Percentiles rank a stretch among this genome's conserved stretches.
These are phyloP conservation scores for Neocrepidodera transversa DNA, from an alignment of 2,888 invertebrate genomes.

Conservation along the genomic window DNA sequence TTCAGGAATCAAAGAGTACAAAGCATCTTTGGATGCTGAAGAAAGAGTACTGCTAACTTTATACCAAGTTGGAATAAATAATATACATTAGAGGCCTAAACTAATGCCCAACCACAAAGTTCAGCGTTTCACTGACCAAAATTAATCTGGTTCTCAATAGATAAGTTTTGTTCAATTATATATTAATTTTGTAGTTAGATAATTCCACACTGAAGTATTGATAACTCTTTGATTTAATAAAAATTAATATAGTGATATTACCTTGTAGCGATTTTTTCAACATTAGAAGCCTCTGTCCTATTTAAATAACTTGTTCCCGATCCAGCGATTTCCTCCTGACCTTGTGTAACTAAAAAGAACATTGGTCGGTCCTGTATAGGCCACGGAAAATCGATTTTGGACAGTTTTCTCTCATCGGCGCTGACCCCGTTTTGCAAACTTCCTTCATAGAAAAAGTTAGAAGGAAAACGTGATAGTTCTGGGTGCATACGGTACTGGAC, in stretches of 20 bases:
- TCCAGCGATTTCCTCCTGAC: constrained; percentile 98
- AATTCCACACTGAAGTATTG: no score
- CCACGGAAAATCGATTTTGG: constrained; percentile 97
- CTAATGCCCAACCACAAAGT: no score
- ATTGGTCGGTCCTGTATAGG: constrained; percentile 95
- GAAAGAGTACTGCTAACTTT: no score
- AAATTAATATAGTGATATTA: constrained; percentile 34
- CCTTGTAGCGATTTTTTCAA: constrained; percentile 93
- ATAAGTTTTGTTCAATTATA: no score
- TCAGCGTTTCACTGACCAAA: no score
- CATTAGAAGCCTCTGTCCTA: constrained; percentile 97
- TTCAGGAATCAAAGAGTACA: no score
- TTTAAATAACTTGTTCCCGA: constrained; percentile 99
- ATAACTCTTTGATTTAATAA: no score
- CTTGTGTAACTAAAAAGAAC: constrained; percentile 98
- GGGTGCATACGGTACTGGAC: constrained; percentile 99
- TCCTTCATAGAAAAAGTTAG: constrained; percentile 99
- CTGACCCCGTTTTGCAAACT: constrained; percentile 99
- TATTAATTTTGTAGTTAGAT: no score
- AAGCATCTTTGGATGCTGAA: no score
- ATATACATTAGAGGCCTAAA: no score
- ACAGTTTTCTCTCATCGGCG: constrained; percentile 89
- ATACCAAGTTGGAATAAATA: no score
- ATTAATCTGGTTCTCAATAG: no score
- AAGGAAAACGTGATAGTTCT: constrained; percentile 95